Percentiles rank a stretch among this genome's conserved stretches.
These are phyloP conservation scores for Hippopotamus amphibius DNA, from an alignment of 2,113 vertebrate species.

Conservation along the genomic window DNA sequence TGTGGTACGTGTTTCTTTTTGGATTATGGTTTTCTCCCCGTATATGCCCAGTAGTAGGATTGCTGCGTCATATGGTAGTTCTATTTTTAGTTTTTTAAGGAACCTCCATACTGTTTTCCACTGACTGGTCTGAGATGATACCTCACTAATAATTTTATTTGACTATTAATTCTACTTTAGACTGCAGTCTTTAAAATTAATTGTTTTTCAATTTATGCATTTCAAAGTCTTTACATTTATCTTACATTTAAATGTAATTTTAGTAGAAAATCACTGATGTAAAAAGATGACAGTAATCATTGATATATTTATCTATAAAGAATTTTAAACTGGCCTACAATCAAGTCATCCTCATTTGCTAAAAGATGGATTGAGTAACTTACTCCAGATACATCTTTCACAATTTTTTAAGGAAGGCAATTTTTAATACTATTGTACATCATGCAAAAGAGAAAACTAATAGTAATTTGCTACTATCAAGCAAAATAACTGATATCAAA, in stretches of 20 bases:
- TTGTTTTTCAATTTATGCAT: constrained; percentile 23
- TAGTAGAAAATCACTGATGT: constrained; percentile 14
- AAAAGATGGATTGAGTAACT: neutral
- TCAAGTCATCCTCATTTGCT: neutral
- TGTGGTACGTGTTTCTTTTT: too few relatives aligned
- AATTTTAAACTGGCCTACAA: neutral
- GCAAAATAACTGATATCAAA: neutral
- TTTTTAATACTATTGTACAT: neutral
- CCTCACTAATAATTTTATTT: neutral
- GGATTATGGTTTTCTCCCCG: too few relatives aligned
- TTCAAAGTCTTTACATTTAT: constrained; percentile 28
- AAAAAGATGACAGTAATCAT: neutral
- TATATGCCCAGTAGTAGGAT: too few relatives aligned
- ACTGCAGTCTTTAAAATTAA: neutral
- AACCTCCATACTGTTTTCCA: too few relatives aligned
- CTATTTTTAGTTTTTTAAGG: too few relatives aligned
- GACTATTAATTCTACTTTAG: constrained; percentile 16
- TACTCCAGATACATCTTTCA: neutral
- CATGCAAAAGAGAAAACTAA: neutral
- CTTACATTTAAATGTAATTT: constrained; percentile 43
- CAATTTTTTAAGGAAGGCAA: neutral
- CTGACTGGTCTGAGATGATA: too few relatives aligned
- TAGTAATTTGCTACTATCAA: constrained; percentile 1
- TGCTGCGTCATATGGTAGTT: too few relatives aligned
- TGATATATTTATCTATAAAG: neutral